A percentile compares a stretch with the other conserved stretches of the same genome.
phyloP scores from a whole-genome alignment of 2,113 vertebrate genomes.

The Myotis lucifugus region DNA sequence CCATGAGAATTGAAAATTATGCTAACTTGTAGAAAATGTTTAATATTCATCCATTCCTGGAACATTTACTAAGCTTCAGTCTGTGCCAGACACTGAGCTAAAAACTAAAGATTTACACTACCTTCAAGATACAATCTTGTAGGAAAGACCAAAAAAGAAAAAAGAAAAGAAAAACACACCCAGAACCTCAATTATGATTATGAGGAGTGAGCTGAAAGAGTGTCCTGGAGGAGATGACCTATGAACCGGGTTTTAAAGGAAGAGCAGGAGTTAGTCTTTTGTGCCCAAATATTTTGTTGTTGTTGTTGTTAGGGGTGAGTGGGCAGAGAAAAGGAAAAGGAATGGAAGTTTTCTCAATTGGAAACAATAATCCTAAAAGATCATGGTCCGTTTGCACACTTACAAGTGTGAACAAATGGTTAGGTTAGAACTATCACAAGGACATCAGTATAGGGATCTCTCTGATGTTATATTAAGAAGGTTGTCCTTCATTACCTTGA shows the following conservation, averaged over 20 bases:
- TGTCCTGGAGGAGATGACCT: not conserved
- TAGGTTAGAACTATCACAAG: not conserved
- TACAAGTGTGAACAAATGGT: not conserved
- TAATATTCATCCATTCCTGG: not conserved
- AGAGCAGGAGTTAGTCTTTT: not conserved
- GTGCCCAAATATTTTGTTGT: not conserved
- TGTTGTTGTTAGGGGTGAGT: not conserved
- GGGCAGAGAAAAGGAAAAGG: not conserved
- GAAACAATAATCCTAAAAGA: constrained; percentile 26
- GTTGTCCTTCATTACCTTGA: not conserved
- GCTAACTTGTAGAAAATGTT: constrained; percentile 10
- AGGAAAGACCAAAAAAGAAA: not conserved
- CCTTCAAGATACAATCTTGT: not conserved
- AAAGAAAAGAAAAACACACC: too few relatives aligned
- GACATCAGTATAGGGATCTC: not conserved
- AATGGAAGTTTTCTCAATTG: not conserved
- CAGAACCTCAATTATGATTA: not conserved
- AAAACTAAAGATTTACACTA: not conserved
- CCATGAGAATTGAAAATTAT: constrained; percentile 49
- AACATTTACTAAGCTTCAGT: constrained; percentile 28
- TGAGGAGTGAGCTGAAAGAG: not conserved
- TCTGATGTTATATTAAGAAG: not conserved
- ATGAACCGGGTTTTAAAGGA: not conserved
- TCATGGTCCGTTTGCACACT: not conserved
- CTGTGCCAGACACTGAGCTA: not conserved